Evolutionary conservation across 2,113 vertebrate species (phyloP), one percentile per base, ranked within the genome.

Genomic region (Bos javanicus): DNA sequence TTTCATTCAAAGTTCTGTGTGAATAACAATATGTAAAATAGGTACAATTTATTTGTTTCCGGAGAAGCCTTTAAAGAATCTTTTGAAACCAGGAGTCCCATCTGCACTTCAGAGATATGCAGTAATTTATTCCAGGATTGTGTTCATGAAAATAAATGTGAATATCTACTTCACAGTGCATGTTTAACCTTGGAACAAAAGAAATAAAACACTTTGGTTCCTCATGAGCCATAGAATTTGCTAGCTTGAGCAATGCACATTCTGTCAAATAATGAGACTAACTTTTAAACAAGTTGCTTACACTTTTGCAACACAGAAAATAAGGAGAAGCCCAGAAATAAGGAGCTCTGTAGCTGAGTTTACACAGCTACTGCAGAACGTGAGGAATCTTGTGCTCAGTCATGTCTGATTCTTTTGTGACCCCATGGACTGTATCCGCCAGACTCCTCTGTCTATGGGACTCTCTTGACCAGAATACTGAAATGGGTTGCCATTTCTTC

Each of bases 71-170:
- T 98, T 80, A 94, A 71, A 95, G 98, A 96, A 95, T 60, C 10
- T 71, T 98, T 97, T 97, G 81, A 98, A 97, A 50, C 64, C 89
- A 98, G 76, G 92, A 97, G 90, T 85, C 87, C 83, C 91, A 67
- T 96, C 81, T 98, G 95, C 39, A 74, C 80, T 97, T 97, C 43
- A 94, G 3, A 98, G 98, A 94, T 98, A 97, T 0, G 15, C 36
- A 82, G 30, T 89, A 97, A 98, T 98, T 98, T 98, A 98, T 98
- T 98, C 59, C 11, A 86, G 85, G 81, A 93, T 78, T 94, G 57
- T 84, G 62, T 97, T 98, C 94, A 95, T 97, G 89, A 96, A 98
- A 99, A 98, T 97, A 96, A 98, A 98, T 98, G 95, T 96, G 98
- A 97, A 98, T 98, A 91, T 71, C 93, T 90, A 96, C 95, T 92